Evolutionary conservation across 2,113 vertebrate genomes (phyloP).

Genomic region (Nannobrachium achirus): DNA sequence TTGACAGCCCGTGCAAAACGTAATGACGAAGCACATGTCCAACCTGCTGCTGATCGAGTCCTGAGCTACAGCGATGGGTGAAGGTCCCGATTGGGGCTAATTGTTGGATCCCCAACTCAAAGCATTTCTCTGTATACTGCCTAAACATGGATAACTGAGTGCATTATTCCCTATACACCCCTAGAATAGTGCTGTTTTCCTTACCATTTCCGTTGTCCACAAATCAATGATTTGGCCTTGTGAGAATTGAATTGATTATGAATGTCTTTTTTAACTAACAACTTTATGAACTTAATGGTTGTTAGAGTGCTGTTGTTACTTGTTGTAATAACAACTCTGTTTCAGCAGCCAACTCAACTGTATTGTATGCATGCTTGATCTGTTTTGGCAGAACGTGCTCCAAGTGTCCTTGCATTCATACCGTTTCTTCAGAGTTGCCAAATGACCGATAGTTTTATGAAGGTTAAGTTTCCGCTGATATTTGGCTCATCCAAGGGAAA

Average conservation of each 20-base stretch:
- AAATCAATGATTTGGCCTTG: conserved; percentile 45
- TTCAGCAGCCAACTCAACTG: conserved; percentile 67
- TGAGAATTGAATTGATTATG: conserved; percentile 52
- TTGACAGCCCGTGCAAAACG: no score
- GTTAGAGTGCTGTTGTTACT: conserved; percentile 52
- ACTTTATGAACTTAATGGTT: conserved; percentile 53
- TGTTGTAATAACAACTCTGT: conserved; percentile 53
- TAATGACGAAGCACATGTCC: no score
- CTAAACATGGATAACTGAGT: conserved; percentile 5
- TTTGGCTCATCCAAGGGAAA: conserved; percentile 33
- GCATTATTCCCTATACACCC: conserved; percentile 19
- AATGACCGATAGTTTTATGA: conserved; percentile 44
- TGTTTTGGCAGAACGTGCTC: conserved; percentile 69
- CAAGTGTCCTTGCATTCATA: conserved; percentile 79
- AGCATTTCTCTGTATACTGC: neutral
- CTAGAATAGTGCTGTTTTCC: conserved; percentile 22
- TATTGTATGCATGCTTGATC: conserved; percentile 78
- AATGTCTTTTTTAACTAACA: conserved; percentile 64
- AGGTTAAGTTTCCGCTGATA: conserved; percentile 36
- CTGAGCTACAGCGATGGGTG: no score
- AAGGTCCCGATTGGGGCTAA: no score
- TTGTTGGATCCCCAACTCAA: no score
- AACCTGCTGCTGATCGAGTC: no score
- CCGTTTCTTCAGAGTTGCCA: conserved; percentile 48
- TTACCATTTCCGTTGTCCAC: conserved; percentile 42